These are phyloP conservation scores for Rhogogaster chlorosoma DNA, from an alignment of 2,888 invertebrate species.

Conservation along the genomic window DNA sequence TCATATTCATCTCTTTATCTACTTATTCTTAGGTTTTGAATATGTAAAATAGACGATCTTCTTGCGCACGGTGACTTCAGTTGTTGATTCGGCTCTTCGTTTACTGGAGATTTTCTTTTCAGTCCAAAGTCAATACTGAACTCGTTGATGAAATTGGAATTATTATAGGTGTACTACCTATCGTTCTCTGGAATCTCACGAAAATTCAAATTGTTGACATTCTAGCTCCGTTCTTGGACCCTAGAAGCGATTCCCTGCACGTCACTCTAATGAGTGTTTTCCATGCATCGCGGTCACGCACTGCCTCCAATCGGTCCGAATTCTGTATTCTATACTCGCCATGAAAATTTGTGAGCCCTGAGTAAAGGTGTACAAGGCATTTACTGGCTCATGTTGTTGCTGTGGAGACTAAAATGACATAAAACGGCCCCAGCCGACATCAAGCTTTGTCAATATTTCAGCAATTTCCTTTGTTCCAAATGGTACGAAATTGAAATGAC, in stretches of 20 bases:
- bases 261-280: background rate
- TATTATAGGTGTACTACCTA: background rate
- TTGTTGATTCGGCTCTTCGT: background rate
- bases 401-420: background rate
- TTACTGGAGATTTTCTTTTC: background rate
- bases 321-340: background rate
- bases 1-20: background rate
- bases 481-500: slow-evolving; percentile 41
- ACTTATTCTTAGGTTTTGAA: background rate
- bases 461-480: slow-evolving; percentile 41
- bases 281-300: slow-evolving; percentile 10
- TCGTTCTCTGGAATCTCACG: background rate
- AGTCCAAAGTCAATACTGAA: background rate
- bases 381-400: background rate
- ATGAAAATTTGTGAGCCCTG: background rate
- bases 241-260: background rate
- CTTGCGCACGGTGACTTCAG: background rate
- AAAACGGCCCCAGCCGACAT: background rate
- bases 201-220: slow-evolving; percentile 8
- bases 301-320: background rate
- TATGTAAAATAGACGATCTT: background rate
- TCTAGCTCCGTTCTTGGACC: background rate
- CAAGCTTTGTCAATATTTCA: slow-evolving; percentile 4
- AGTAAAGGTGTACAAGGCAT: background rate
- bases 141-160: background rate